Evolutionary conservation across 2,888 invertebrate species (phyloP).

Genomic region (Xanthia togata): DNA sequence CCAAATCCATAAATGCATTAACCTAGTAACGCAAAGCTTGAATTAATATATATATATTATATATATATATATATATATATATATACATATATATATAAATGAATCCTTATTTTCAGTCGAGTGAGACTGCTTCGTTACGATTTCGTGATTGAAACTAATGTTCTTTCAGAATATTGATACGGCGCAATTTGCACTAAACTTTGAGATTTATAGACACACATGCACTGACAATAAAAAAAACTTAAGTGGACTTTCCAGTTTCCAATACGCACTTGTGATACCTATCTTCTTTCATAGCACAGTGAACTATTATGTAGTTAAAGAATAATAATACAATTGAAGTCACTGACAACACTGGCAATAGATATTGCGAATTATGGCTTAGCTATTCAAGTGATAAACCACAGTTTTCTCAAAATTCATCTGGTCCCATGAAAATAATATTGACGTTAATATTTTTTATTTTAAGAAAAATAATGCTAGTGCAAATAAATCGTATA

Average conservation of each 20-base stretch:
- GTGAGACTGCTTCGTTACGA: not conserved
- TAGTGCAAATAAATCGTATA: no score
- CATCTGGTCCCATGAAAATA: not conserved
- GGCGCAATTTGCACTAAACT: not conserved
- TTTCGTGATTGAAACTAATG: not conserved
- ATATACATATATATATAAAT: no score
- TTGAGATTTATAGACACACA: not conserved
- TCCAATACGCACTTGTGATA: not conserved
- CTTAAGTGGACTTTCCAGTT: constrained; percentile 24
- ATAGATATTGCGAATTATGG: not conserved
- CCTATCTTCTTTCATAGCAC: not conserved
- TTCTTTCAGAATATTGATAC: not conserved
- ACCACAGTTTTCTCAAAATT: not conserved
- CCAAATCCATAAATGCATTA: constrained; percentile 20
- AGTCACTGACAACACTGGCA: not conserved
- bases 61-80: no score
- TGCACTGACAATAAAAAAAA: not conserved
- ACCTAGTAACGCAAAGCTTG: not conserved
- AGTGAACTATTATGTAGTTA: not conserved
- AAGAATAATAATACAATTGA: no score
- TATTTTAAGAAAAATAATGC: no score
- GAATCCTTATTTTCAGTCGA: not conserved
- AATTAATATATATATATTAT: no score
- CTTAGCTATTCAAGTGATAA: not conserved
- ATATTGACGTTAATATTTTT: not conserved